phyloP scores from a whole-genome alignment of 2,113 vertebrate species.

The Dasyprocta punctata region DNA sequence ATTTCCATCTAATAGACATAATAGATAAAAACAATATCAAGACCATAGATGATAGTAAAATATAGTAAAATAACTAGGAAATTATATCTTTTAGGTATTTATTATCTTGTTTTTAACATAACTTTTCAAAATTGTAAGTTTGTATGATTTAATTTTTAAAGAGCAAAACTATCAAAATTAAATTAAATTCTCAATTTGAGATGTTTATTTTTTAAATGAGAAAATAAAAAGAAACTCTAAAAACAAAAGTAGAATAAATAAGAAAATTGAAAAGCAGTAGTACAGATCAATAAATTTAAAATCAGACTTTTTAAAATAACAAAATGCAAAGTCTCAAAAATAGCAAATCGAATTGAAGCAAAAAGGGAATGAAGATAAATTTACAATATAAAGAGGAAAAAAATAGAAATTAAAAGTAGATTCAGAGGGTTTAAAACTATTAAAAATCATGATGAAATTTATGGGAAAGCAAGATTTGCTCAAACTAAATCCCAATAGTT shows the following conservation, averaged over 20 bases:
- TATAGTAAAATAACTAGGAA: background rate
- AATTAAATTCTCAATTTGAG: background rate
- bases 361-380: background rate
- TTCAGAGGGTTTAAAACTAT: background rate
- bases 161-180: background rate
- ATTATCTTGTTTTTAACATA: background rate
- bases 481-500: slow-evolving; percentile 22
- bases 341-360: background rate
- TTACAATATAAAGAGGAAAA: background rate
- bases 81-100: background rate
- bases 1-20: background rate
- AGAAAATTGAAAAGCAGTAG: background rate
- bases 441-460: slow-evolving; percentile 45
- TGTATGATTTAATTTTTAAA: background rate
- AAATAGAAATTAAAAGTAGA: background rate
- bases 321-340: slow-evolving; percentile 10
- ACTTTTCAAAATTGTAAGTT: background rate
- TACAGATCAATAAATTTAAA: background rate
- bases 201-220: background rate
- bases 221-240: background rate
- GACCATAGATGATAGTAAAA: background rate
- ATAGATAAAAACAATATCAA: background rate
- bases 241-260: background rate
- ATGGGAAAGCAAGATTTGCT: slow-evolving; percentile 11
- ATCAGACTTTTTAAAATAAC: background rate